A percentile compares a stretch with the other conserved stretches of the same genome.
Evolutionary conservation across 2,797 vertebrate genomes (phyloP).

Genomic region (Gambusia yucatana): DNA sequence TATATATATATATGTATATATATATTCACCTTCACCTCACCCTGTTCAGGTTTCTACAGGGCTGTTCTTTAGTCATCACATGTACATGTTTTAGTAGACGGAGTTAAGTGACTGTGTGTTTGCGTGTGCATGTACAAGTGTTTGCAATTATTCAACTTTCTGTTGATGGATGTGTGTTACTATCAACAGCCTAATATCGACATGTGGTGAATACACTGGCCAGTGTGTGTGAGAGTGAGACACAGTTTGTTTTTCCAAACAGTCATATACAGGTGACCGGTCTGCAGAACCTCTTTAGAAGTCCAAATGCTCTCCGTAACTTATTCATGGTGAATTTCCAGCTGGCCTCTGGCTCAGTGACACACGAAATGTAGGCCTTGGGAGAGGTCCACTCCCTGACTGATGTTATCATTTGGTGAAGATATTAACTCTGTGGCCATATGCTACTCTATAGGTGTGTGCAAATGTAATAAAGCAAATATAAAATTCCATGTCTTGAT

Average conservation of each 20-base stretch:
- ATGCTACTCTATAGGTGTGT: constrained; percentile 19
- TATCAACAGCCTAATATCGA: constrained; percentile 64
- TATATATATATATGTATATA: too few relatives aligned
- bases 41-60: constrained; percentile 13
- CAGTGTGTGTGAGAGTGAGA: constrained; percentile 31
- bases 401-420: constrained; percentile 74
- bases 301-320: constrained; percentile 53
- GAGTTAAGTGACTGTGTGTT: constrained; percentile 18
- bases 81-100: constrained; percentile 17
- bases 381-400: constrained; percentile 50
- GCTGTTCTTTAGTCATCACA: constrained; percentile 32
- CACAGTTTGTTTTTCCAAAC: constrained; percentile 29
- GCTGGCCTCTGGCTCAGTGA: constrained; percentile 35
- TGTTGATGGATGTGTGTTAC: constrained; percentile 67
- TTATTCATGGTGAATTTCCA: constrained; percentile 65
- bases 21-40: too few relatives aligned
- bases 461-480: constrained; percentile 10
- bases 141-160: constrained; percentile 49
- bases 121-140: constrained; percentile 28
- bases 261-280: constrained; percentile 28
- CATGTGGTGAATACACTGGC: constrained; percentile 69
- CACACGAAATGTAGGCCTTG: constrained; percentile 59
- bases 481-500: constrained; percentile 2
- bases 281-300: constrained; percentile 33
- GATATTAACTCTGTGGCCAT: constrained; percentile 50